Percentiles rank a stretch among this genome's conserved stretches.
These are phyloP conservation scores for Hyla sarda DNA, from an alignment of 2,113 vertebrate species.

Conservation along the genomic window DNA sequence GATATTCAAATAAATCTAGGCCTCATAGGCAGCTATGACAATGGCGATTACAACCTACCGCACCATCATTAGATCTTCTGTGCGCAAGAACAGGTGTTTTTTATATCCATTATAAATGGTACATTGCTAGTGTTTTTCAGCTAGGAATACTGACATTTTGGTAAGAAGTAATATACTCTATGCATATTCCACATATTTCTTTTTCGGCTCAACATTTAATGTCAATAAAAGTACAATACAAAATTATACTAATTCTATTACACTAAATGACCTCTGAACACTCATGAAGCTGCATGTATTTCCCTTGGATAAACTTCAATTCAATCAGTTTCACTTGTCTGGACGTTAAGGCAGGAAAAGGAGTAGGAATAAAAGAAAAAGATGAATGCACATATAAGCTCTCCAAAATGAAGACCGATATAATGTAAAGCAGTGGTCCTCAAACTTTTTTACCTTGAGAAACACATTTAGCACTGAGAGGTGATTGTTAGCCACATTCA, in stretches of 20 bases:
- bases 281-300: not conserved
- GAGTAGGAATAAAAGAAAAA: conserved; percentile 9
- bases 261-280: not conserved
- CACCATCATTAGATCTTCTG: not conserved
- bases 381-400: not conserved
- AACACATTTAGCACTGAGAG: no score
- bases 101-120: not conserved
- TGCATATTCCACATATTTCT: not conserved
- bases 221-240: not conserved
- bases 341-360: conserved; percentile 1
- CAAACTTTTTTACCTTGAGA: no score
- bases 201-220: not conserved
- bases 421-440: no score
- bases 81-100: not conserved
- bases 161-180: not conserved
- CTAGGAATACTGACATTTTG: not conserved
- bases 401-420: not conserved
- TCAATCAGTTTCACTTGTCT: conserved; percentile 6
- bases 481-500: no score
- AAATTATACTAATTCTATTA: not conserved
- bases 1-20: not conserved
- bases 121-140: not conserved
- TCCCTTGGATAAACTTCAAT: not conserved
- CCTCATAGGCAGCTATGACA: not conserved
- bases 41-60: not conserved